Conservation (phyloP, 2,113 vertebrate species). For the Strix aluco region DNA sequence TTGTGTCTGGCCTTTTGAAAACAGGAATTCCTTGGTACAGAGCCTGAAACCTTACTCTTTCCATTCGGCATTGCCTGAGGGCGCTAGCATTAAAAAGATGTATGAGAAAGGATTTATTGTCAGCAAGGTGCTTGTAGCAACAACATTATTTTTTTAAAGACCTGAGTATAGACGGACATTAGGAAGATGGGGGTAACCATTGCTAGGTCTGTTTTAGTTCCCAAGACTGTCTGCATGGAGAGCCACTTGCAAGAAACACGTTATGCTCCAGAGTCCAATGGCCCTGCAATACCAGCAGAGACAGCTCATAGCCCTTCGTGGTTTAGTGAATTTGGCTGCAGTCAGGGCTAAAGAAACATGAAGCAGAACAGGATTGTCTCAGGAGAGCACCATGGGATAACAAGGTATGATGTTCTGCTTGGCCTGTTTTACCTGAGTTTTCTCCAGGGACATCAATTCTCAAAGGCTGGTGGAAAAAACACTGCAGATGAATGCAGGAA, state of each 20-base stretch:
- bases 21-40: slow-evolving; percentile 23
- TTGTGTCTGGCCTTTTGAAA: slow-evolving; percentile 53
- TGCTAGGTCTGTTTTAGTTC: background rate
- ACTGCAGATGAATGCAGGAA: background rate
- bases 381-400: background rate
- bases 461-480: background rate
- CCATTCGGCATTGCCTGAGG: background rate
- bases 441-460: background rate
- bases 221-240: background rate
- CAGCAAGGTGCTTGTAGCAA: background rate
- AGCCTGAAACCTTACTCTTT: slow-evolving; percentile 18
- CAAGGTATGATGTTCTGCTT: background rate
- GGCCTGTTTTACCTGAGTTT: background rate
- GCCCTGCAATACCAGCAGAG: background rate
- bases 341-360: background rate
- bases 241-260: background rate
- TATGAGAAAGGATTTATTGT: background rate
- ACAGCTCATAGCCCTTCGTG: background rate
- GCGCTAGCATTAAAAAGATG: background rate
- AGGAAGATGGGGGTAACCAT: background rate
- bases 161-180: background rate
- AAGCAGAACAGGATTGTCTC: background rate
- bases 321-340: background rate
- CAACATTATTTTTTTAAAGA: background rate
- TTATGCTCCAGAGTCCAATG: background rate